phyloP scores from a whole-genome alignment of 2,888 invertebrate genomes.

The Cetonia aurata region DNA sequence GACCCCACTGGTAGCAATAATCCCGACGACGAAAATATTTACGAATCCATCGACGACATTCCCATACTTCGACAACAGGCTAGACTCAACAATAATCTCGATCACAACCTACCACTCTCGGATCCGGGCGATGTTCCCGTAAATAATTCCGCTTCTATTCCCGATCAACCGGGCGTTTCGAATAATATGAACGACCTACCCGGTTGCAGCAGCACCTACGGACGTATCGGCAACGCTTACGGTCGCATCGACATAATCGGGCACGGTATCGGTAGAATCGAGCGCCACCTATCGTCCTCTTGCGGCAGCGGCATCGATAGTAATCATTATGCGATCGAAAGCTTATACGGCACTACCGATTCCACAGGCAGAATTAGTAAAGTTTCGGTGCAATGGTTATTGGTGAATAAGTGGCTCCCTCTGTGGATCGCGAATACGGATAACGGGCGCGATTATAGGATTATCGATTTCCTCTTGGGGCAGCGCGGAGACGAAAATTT shows the following conservation, averaged over 20 bases:
- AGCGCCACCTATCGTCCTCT: conserved; percentile 75
- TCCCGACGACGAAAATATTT: conserved; percentile 66
- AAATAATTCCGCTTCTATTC: conserved; percentile 3
- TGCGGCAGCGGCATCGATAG: conserved; percentile 71
- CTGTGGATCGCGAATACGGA: conserved; percentile 72
- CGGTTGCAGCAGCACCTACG: conserved; percentile 61
- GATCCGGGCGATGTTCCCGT: conserved; percentile 10
- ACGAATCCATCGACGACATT: conserved; percentile 70
- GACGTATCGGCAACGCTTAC: conserved; percentile 67
- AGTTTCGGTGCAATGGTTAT: conserved; percentile 75
- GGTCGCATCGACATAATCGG: conserved; percentile 71
- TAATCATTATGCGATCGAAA: conserved; percentile 67
- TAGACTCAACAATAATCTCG: conserved; percentile 26
- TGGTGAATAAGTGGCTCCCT: conserved; percentile 76
- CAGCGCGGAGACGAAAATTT: conserved; percentile 47
- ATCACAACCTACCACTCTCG: conserved; percentile 20
- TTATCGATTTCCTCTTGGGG: conserved; percentile 64
- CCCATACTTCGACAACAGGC: conserved; percentile 53
- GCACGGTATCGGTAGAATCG: conserved; percentile 70
- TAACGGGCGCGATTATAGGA: conserved; percentile 69
- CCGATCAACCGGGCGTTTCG: conserved; percentile 13
- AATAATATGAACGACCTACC: conserved; percentile 55
- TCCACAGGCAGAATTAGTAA: conserved; percentile 70
- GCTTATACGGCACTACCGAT: conserved; percentile 63
- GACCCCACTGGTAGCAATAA: conserved; percentile 61